Evolutionary conservation across 2,113 vertebrate species (phyloP).

Genomic region (Nesoenas mayeri): DNA sequence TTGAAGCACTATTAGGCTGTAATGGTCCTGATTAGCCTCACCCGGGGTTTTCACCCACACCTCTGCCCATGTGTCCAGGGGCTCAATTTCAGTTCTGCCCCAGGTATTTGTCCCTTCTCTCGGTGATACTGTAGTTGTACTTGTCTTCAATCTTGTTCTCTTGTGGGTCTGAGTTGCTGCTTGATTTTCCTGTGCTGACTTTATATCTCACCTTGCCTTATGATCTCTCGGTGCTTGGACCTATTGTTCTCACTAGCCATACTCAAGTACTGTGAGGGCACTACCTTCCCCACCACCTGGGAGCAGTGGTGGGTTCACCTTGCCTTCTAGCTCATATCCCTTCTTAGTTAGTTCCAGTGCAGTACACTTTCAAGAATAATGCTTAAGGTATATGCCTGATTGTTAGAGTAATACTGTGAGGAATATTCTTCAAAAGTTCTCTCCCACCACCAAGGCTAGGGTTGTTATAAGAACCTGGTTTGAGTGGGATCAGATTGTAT

Average conservation of each 20-base stretch:
- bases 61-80: background rate
- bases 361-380: background rate
- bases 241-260: background rate
- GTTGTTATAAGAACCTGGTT: background rate
- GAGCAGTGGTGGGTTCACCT: background rate
- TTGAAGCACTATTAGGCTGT: rapidly evolving
- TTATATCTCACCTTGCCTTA: background rate
- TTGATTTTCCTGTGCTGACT: background rate
- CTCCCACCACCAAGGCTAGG: rapidly evolving
- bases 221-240: background rate
- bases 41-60: rapidly evolving
- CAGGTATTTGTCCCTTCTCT: rapidly evolving
- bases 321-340: background rate
- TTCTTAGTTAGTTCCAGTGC: background rate
- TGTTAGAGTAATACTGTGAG: background rate
- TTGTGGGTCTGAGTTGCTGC: background rate
- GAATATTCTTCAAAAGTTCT: background rate
- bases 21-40: background rate
- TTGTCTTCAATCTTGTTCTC: background rate
- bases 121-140: rapidly evolving
- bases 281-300: background rate
- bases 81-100: background rate
- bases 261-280: background rate
- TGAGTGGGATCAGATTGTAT: background rate
- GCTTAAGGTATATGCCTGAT: rapidly evolving